Evolutionary conservation across 2,888 invertebrate genomes (phyloP).

Genomic region (Eilema griseolum): DNA sequence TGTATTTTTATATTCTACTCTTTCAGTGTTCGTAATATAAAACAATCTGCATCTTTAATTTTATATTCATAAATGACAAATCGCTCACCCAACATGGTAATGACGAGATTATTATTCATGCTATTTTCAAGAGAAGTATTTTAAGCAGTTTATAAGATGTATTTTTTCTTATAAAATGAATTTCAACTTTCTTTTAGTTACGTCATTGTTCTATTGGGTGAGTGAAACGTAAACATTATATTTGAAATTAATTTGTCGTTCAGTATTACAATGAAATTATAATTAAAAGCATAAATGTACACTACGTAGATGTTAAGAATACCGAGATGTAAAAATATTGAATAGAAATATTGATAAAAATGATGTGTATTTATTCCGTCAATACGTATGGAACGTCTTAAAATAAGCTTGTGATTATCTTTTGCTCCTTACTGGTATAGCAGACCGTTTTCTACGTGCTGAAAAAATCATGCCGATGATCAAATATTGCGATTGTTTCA

Average conservation of each 20-base stretch:
- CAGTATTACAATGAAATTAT: constrained; percentile 68
- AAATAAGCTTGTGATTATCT: not conserved
- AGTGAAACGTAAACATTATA: constrained; percentile 14
- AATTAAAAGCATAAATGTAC: constrained; percentile 60
- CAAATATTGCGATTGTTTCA: not conserved
- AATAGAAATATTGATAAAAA: constrained; percentile 55
- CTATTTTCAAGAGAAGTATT: not conserved
- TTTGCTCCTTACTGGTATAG: not conserved
- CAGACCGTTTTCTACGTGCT: not conserved
- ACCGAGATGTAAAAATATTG: constrained; percentile 63
- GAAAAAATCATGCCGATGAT: not conserved
- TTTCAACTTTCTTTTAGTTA: not conserved
- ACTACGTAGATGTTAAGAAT: constrained; percentile 67
- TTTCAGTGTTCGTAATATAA: not conserved
- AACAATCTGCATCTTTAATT: not conserved
- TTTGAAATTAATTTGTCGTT: constrained; percentile 51
- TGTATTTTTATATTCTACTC: not conserved
- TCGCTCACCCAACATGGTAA: constrained; percentile 18
- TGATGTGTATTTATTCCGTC: constrained; percentile 8
- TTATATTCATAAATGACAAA: not conserved
- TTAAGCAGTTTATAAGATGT: not conserved
- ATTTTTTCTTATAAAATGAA: not conserved
- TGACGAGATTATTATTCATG: not conserved
- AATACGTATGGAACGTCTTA: not conserved
- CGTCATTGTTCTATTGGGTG: not conserved